phyloP scores from a whole-genome alignment of 2,888 invertebrate genomes.

The Oeneis ivallda region DNA sequence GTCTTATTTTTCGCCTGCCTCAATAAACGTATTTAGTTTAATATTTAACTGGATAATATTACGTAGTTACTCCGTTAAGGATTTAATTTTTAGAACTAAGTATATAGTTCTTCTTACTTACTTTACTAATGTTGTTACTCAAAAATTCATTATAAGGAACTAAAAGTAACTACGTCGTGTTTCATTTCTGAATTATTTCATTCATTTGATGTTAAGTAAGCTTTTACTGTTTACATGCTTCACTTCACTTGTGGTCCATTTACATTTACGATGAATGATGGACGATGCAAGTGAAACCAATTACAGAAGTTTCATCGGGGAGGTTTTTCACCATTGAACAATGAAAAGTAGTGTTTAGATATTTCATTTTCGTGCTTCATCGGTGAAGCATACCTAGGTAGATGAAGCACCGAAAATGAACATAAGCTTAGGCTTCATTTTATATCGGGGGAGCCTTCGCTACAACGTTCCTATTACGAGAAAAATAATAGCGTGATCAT shows the following conservation, averaged over 20 bases:
- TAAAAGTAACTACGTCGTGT: too few species aligned
- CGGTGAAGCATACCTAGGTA: too few species aligned
- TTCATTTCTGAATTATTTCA: too few species aligned
- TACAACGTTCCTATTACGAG: not conserved
- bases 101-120: too few species aligned
- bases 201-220: too few species aligned
- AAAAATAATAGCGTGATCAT: conserved; percentile 30
- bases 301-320: not conserved
- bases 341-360: not conserved
- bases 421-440: not conserved
- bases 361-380: not conserved
- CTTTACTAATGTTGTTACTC: too few species aligned
- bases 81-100: too few species aligned
- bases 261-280: not conserved
- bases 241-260: not conserved
- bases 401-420: not conserved
- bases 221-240: not conserved
- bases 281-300: not conserved
- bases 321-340: not conserved
- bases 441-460: not conserved
- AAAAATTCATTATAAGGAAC: too few species aligned
- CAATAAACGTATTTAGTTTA: not conserved
- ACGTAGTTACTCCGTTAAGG: too few species aligned
- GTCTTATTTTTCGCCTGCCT: not conserved
- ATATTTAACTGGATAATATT: too few species aligned